These are phyloP conservation scores for Pyrrhosoma nymphula DNA, from an alignment of 2,888 invertebrate genomes.

Conservation along the genomic window DNA sequence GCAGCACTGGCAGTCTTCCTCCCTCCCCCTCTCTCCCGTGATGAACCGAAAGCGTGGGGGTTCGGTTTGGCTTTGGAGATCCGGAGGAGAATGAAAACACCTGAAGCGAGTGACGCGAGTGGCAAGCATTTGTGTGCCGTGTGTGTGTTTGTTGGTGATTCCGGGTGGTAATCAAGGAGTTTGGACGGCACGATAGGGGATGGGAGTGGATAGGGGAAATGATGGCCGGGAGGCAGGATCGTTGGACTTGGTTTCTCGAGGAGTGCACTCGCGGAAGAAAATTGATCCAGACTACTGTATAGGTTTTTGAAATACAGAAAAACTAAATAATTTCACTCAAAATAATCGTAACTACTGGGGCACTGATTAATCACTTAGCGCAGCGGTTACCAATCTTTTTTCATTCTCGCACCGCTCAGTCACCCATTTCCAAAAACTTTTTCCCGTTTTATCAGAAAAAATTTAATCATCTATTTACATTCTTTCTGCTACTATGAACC, in stretches of 20 bases:
- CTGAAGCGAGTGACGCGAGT: not conserved
- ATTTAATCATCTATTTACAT: too few species aligned
- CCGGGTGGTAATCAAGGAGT: not conserved
- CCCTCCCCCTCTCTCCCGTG: not conserved
- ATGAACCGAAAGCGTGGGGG: not conserved
- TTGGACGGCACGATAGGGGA: not conserved
- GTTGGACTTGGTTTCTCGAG: not conserved
- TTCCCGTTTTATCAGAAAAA: too few species aligned
- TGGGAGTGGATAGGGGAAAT: not conserved
- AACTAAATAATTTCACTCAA: too few species aligned
- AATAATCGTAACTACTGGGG: too few species aligned
- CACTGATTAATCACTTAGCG: too few species aligned
- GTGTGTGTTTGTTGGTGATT: not conserved
- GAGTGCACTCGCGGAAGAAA: not conserved
- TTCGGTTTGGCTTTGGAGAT: not conserved
- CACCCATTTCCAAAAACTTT: too few species aligned
- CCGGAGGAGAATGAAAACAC: slow-evolving; percentile 5
- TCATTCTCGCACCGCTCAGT: too few species aligned
- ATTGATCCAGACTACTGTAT: too few species aligned
- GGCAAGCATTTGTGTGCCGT: not conserved
- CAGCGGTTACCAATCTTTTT: too few species aligned
- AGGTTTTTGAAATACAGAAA: too few species aligned
- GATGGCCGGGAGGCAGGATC: not conserved
- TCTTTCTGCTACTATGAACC: too few species aligned
- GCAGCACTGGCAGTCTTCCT: not conserved